These are phyloP conservation scores for Idaea biselata DNA, from an alignment of 2,888 invertebrate species.

Conservation along the genomic window DNA sequence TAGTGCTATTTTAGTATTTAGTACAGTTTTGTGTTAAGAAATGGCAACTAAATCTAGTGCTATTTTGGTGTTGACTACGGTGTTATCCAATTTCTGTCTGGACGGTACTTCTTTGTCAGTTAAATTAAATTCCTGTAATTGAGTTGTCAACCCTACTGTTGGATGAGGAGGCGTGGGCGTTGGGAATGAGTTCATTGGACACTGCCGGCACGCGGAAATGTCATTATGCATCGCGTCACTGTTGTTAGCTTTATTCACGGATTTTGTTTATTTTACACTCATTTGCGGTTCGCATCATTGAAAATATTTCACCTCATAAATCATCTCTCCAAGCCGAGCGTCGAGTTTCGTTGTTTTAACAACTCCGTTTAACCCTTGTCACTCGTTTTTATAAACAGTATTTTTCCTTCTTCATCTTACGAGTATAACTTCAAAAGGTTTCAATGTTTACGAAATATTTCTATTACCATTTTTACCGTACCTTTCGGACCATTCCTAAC, in stretches of 20 bases:
- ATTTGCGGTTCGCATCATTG: neutral
- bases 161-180: slow-evolving; percentile 46
- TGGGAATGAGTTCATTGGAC: slow-evolving; percentile 66
- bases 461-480: slow-evolving; percentile 2
- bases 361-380: slow-evolving; percentile 9
- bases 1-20: too few relatives aligned
- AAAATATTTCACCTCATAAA: slow-evolving; percentile 8
- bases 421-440: slow-evolving; percentile 4
- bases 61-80: neutral
- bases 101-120: slow-evolving; percentile 13
- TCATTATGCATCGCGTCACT: slow-evolving; percentile 35
- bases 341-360: neutral
- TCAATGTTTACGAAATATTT: slow-evolving; percentile 15
- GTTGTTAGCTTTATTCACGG: slow-evolving; percentile 20
- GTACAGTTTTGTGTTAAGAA: neutral
- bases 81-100: neutral
- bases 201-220: slow-evolving; percentile 69
- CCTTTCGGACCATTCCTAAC: slow-evolving; percentile 13
- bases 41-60: neutral
- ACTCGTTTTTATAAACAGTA: slow-evolving; percentile 3
- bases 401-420: slow-evolving; percentile 14
- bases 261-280: slow-evolving; percentile 24
- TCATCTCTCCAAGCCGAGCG: slow-evolving; percentile 3
- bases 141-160: slow-evolving; percentile 31
- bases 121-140: slow-evolving; percentile 22